Conservation (phyloP, 2,888 invertebrate genomes). For the Malachius bipustulatus region DNA sequence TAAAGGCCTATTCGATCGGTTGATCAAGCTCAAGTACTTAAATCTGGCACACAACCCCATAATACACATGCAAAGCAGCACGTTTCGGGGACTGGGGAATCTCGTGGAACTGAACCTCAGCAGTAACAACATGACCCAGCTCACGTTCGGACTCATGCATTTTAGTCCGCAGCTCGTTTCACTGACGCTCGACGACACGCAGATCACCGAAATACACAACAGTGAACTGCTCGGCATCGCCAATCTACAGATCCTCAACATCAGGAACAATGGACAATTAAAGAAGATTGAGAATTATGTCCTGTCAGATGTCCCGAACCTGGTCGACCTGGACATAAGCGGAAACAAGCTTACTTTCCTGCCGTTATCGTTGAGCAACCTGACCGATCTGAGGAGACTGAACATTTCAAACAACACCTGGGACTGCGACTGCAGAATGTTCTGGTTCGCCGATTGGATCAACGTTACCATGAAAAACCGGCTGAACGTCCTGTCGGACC, state of each 20-base stretch:
- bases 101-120: conserved; percentile 47
- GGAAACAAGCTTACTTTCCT: conserved; percentile 58
- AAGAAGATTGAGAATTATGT: conserved; percentile 50
- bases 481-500: conserved; percentile 40
- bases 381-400: conserved; percentile 50
- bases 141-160: conserved; percentile 52
- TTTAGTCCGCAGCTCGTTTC: conserved; percentile 48
- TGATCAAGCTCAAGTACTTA: conserved; percentile 48
- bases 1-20: conserved; percentile 56
- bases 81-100: conserved; percentile 46
- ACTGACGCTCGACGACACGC: conserved; percentile 53
- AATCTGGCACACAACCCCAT: conserved; percentile 52
- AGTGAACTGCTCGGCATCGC: conserved; percentile 53
- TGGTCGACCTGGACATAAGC: conserved; percentile 56
- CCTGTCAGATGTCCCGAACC: conserved; percentile 45
- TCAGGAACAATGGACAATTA: conserved; percentile 50
- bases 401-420: conserved; percentile 65
- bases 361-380: conserved; percentile 54
- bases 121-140: conserved; percentile 42
- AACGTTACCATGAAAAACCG: conserved; percentile 40
- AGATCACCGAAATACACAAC: conserved; percentile 52
- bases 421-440: conserved; percentile 71
- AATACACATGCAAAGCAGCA: conserved; percentile 45
- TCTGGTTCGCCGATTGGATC: conserved; percentile 28
- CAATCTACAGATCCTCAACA: conserved; percentile 44